Percentiles rank a stretch among this genome's conserved stretches.
phyloP scores from a whole-genome alignment of 2,888 invertebrate species.

The Ypsolopha scabrella region DNA sequence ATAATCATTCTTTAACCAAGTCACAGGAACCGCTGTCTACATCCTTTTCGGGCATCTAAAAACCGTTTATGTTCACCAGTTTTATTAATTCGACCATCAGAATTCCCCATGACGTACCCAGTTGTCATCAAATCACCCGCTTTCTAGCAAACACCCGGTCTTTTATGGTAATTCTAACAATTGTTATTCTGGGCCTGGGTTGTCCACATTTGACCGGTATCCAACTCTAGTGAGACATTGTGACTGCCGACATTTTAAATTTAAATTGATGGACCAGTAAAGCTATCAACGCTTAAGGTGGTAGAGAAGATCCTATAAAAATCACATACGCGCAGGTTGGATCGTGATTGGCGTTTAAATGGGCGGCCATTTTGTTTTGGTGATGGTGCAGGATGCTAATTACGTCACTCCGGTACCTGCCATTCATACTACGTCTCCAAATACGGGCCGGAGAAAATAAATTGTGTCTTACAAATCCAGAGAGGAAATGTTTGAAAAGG shows the following conservation, averaged over 20 bases:
- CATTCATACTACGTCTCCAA: constrained; percentile 1
- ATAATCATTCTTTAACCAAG: too few relatives aligned
- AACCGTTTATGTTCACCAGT: background rate
- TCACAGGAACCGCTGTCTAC: background rate
- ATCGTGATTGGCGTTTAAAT: constrained; percentile 56
- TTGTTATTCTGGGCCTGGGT: constrained; percentile 56
- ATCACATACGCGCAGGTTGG: constrained; percentile 42
- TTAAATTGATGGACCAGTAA: constrained; percentile 65
- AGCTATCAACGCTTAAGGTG: constrained; percentile 55
- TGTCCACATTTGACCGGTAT: constrained; percentile 68
- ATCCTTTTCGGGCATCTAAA: background rate
- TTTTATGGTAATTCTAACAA: constrained; percentile 62
- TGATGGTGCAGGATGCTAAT: constrained; percentile 3
- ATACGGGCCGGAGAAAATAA: constrained; percentile 3
- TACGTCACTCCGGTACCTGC: background rate
- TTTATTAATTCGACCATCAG: constrained; percentile 40
- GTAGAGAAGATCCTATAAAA: constrained; percentile 36
- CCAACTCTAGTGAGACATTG: constrained; percentile 25
- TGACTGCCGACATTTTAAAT: constrained; percentile 56
- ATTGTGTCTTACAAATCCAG: background rate
- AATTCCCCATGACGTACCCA: constrained; percentile 48
- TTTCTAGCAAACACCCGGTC: constrained; percentile 67
- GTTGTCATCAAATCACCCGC: constrained; percentile 67
- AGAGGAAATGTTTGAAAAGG: background rate
- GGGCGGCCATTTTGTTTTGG: constrained; percentile 51